These are phyloP conservation scores for Hirundo rustica DNA, from an alignment of 2,797 vertebrate genomes.

Conservation along the genomic window DNA sequence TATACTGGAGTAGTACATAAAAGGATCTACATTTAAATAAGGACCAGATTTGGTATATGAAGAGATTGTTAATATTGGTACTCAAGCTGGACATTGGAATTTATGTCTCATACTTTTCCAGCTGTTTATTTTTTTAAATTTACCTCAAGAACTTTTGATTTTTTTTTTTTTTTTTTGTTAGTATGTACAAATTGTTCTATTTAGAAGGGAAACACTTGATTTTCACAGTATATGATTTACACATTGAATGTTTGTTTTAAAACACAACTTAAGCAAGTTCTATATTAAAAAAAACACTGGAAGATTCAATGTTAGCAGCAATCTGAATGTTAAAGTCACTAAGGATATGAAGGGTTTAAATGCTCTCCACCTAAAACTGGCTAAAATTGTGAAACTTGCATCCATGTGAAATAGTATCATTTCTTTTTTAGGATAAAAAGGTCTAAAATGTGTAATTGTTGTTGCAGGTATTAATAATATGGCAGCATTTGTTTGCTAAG, in stretches of 20 bases:
- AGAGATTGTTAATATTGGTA: neutral
- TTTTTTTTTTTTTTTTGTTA: neutral
- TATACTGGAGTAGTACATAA: neutral
- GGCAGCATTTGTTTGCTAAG: neutral
- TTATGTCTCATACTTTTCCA: neutral
- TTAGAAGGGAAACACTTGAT: neutral
- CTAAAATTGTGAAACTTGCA: neutral
- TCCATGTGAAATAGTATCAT: neutral
- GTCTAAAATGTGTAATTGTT: neutral
- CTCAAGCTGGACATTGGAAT: neutral
- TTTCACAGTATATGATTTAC: neutral
- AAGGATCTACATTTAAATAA: neutral
- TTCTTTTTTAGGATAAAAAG: neutral
- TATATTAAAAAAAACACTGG: neutral
- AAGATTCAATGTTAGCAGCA: neutral
- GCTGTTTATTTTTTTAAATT: neutral
- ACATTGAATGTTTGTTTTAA: neutral
- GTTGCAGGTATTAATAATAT: neutral
- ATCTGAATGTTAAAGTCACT: neutral
- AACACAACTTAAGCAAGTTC: neutral
- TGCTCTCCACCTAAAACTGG: neutral
- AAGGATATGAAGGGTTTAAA: neutral
- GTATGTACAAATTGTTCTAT: neutral
- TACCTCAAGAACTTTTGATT: neutral
- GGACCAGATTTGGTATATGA: neutral